A percentile compares a stretch with the other conserved stretches of the same genome.
phyloP scores from a whole-genome alignment of 2,113 vertebrate genomes.

The Pica pica region DNA sequence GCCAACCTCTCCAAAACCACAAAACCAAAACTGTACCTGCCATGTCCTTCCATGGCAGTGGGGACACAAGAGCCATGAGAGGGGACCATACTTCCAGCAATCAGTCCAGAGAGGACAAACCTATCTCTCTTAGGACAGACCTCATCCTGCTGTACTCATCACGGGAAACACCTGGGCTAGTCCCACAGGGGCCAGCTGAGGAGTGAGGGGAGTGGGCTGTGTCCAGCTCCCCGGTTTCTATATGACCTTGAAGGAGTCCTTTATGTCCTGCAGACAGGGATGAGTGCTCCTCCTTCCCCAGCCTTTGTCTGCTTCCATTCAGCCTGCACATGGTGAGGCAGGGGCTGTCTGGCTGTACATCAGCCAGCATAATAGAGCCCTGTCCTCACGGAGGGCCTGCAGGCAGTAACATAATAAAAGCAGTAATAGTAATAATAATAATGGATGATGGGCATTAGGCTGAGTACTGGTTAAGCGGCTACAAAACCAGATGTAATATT shows the following conservation, averaged over 20 bases:
- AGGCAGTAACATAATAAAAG: conserved; percentile 59
- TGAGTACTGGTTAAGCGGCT: conserved; percentile 52
- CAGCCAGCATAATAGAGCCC: conserved; percentile 43
- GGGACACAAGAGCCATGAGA: not conserved
- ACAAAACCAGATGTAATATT: conserved; percentile 54
- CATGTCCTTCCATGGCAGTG: fast-evolving
- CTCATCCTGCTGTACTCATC: not conserved
- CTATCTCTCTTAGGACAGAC: not conserved
- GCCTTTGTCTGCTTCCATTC: conserved; percentile 39
- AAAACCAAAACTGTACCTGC: not conserved
- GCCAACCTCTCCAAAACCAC: not conserved
- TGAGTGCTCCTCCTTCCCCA: not conserved
- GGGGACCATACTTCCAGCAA: not conserved
- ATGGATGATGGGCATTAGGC: conserved; percentile 56
- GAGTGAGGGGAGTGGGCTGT: not conserved
- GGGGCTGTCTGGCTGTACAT: conserved; percentile 33
- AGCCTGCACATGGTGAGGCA: not conserved
- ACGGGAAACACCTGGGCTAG: not conserved
- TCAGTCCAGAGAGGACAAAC: not conserved
- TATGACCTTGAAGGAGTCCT: not conserved
- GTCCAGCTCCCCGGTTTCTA: fast-evolving
- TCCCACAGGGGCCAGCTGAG: not conserved
- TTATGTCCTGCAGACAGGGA: not conserved
- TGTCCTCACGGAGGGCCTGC: not conserved
- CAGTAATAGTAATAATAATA: conserved; percentile 64